Evolutionary conservation across 2,797 vertebrate species (phyloP).

Genomic region (Lophius americanus): DNA sequence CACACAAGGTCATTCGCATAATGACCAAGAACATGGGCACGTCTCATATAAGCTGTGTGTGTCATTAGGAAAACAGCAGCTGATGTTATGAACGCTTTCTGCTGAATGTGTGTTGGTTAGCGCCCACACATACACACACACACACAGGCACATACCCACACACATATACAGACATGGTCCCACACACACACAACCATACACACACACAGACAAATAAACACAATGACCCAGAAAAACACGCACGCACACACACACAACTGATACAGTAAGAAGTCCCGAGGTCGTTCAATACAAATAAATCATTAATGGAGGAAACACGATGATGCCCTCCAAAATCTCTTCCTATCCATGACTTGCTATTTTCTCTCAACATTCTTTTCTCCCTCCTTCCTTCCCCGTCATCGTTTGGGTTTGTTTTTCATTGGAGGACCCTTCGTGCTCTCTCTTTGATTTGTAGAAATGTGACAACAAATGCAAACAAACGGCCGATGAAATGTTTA

Average conservation of each 20-base stretch:
- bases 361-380: neutral
- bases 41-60: neutral
- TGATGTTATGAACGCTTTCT: slow-evolving; percentile 42
- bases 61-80: slow-evolving; percentile 48
- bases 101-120: neutral
- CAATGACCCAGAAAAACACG: neutral
- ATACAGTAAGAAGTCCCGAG: slow-evolving; percentile 17
- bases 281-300: slow-evolving; percentile 52
- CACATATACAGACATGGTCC: neutral
- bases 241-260: neutral
- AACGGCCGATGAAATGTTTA: too few relatives aligned
- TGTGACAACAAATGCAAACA: too few relatives aligned
- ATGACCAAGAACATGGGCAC: slow-evolving; percentile 15
- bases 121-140: neutral
- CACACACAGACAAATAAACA: neutral
- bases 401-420: neutral
- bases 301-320: slow-evolving; percentile 43
- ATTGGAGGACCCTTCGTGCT: neutral
- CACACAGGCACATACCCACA: neutral
- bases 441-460: too few relatives aligned
- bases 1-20: slow-evolving; percentile 41
- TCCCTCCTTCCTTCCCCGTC: too few relatives aligned
- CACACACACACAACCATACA: too few relatives aligned
- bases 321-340: slow-evolving; percentile 5
- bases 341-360: neutral